Evolutionary conservation across 2,888 invertebrate species (phyloP).

Genomic region (Dryobota labecula): DNA sequence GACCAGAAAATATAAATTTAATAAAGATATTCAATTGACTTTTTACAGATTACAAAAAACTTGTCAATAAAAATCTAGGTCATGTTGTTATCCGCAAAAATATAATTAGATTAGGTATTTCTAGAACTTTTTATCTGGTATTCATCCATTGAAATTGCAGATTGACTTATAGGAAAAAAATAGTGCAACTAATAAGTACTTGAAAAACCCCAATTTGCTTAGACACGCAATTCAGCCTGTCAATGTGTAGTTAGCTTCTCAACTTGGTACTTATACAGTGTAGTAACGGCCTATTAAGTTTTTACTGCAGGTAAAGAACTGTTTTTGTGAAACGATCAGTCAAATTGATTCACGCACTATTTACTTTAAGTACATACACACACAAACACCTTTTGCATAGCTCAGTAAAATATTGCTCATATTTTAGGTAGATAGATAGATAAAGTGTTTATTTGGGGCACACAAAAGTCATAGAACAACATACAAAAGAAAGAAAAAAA

Average conservation of each 20-base stretch:
- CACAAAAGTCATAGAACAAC: background rate
- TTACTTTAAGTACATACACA: slow-evolving; percentile 44
- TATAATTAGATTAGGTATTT: slow-evolving; percentile 29
- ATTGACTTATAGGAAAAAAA: slow-evolving; percentile 41
- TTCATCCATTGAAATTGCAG: slow-evolving; percentile 19
- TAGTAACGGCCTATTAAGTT: slow-evolving; percentile 59
- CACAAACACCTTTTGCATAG: slow-evolving; percentile 26
- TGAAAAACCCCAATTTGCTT: slow-evolving; percentile 46
- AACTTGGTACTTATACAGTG: slow-evolving; percentile 41
- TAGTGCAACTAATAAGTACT: slow-evolving; percentile 28
- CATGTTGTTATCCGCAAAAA: slow-evolving; percentile 19
- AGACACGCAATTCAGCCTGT: slow-evolving; percentile 49
- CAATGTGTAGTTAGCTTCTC: slow-evolving; percentile 48
- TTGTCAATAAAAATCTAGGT: slow-evolving; percentile 26
- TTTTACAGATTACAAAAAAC: slow-evolving; percentile 35
- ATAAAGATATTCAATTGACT: slow-evolving; percentile 12
- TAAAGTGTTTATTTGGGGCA: background rate
- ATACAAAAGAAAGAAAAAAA: too few relatives aligned
- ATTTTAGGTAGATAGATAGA: background rate
- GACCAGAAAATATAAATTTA: background rate
- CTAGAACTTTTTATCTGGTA: slow-evolving; percentile 16
- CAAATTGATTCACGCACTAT: slow-evolving; percentile 61
- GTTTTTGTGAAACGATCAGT: slow-evolving; percentile 55
- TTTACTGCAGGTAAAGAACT: slow-evolving; percentile 36
- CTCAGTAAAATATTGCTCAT: background rate